Base-by-base conservation (phyloP, 2,888 invertebrate genomes). In the Cylloceria caligata region DNA sequence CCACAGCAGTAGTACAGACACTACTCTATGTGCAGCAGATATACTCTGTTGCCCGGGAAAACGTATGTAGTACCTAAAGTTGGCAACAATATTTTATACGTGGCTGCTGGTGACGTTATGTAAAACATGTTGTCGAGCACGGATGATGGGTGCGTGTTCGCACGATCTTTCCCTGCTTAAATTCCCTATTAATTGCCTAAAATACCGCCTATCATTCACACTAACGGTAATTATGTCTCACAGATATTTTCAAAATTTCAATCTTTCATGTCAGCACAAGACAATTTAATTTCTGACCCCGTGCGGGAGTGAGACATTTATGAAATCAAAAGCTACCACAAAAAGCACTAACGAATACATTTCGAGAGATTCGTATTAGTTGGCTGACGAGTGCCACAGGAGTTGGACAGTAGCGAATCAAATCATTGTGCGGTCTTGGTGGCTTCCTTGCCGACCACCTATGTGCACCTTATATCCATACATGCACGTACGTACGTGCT, bases 361-460 rank as follows among this genome's bases (percentile, higher is more conserved):
- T 49, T 0, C 21, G 19, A 2, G 9, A 49, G 19, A 49, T 19
- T 49, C 5, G 16, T 19, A 19, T 21, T 52, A 11, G 24, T 2
- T 9, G 24, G 11, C 52, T 64, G 65, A 60, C 42, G 65, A 21
- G n/a, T n/a, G n/a, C n/a, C n/a, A n/a, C n/a, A 39, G 11, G 24
- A 47, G 60, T 60, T 42, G 45, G 67, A 69, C 74, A 69, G 69
- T 67, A 75, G 65, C 21, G 36, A 71, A 75, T 71, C 75, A 82
- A 82, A 82, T 82, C 75, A 75, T 65, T 68, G 75, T 79, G 79
- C 72, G 75, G 79, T 75, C 62, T 68, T 75, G 60, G 78, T 75
- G 79, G 79, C 75, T 80, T 65, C 71, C 71, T 71, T 76, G 57
- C 62, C 60, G 76, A 67, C 75, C 30, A 55, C 65, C 75, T 69